phyloP scores from a whole-genome alignment of 2,888 invertebrate species.

The Nomada fucata region DNA sequence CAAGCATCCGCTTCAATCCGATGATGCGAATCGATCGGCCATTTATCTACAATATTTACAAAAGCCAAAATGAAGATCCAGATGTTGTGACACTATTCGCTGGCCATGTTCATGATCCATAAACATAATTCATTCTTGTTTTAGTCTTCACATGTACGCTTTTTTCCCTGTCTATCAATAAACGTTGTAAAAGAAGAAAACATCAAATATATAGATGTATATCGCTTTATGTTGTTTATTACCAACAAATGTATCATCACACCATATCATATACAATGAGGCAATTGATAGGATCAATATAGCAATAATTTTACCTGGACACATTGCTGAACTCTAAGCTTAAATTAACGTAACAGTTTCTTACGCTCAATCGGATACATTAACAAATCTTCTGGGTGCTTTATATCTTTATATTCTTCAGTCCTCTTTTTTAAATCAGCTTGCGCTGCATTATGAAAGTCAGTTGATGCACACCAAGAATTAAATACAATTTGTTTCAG shows the following conservation, averaged over 20 bases:
- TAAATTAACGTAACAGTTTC: background rate
- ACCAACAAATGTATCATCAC: slow-evolving; percentile 22
- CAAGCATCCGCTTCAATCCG: background rate
- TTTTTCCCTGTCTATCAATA: background rate
- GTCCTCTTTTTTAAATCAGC: background rate
- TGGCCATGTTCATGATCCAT: slow-evolving; percentile 8
- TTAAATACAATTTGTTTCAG: slow-evolving; percentile 14
- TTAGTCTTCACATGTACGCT: background rate
- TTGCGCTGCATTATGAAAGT: background rate
- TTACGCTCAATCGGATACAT: background rate
- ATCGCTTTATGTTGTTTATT: background rate
- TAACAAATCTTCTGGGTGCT: background rate
- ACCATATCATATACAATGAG: background rate
- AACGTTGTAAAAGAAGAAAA: background rate
- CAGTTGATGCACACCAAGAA: background rate
- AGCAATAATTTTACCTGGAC: slow-evolving; percentile 40
- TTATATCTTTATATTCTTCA: background rate
- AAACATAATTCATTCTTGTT: background rate
- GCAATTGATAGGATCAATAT: background rate
- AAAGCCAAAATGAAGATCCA: background rate
- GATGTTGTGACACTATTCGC: slow-evolving; percentile 1
- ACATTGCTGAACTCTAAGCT: slow-evolving; percentile 13
- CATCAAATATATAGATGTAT: background rate
- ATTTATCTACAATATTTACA: background rate
- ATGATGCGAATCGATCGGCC: background rate